Evolutionary conservation across 1,140 invertebrate genomes (phyloP).

Genomic region (Drosophila murphyi): DNA sequence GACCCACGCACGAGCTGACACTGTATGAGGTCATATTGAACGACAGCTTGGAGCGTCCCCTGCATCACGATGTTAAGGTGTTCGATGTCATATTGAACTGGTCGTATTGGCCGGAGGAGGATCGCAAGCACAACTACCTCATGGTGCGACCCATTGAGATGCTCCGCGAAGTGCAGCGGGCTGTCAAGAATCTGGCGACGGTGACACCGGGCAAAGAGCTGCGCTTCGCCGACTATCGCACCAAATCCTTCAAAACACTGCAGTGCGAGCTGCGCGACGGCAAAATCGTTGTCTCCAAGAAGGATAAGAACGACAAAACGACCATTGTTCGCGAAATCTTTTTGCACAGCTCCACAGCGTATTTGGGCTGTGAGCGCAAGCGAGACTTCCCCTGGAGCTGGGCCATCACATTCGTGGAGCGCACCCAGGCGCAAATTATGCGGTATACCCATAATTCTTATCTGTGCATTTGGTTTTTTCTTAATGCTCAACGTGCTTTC

Average conservation of each 20-base stretch:
- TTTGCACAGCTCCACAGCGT: conserved; percentile 84
- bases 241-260: conserved; percentile 90
- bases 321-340: conserved; percentile 80
- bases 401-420: conserved; percentile 91
- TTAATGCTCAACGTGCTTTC: background rate
- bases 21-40: conserved; percentile 91
- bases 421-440: conserved; percentile 87
- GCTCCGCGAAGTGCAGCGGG: conserved; percentile 84
- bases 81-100: conserved; percentile 90
- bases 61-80: conserved; percentile 91
- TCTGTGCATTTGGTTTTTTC: background rate
- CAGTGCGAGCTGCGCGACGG: conserved; percentile 92
- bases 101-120: conserved; percentile 93
- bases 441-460: conserved; percentile 84
- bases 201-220: conserved; percentile 89
- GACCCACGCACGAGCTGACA: conserved; percentile 88
- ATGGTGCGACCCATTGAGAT: conserved; percentile 87
- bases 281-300: conserved; percentile 91
- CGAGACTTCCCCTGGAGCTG: conserved; percentile 91
- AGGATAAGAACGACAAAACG: conserved; percentile 80
- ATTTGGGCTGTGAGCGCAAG: conserved; percentile 92
- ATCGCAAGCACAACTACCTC: conserved; percentile 92
- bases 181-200: conserved; percentile 85
- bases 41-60: conserved; percentile 89
- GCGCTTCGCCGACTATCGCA: conserved; percentile 90